These are phyloP conservation scores for Proisotoma minuta DNA, from an alignment of 2,888 invertebrate genomes.

Conservation along the genomic window DNA sequence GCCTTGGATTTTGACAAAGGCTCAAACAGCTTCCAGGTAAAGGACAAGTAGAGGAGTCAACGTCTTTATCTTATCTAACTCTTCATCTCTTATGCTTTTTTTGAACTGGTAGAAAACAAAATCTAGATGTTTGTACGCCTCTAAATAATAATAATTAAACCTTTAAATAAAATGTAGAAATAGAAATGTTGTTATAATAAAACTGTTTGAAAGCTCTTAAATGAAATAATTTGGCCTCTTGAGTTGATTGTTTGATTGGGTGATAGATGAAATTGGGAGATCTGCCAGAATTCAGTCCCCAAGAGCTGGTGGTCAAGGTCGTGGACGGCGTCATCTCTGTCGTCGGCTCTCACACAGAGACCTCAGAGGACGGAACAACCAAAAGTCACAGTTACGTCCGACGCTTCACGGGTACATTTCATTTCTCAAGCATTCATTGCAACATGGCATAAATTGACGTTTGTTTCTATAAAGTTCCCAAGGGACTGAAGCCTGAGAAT, in stretches of 20 bases:
- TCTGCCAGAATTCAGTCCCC: constrained; percentile 33
- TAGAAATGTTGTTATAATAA: background rate
- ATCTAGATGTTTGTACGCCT: too few species aligned
- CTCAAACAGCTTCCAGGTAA: constrained; percentile 32
- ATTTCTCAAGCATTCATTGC: too few species aligned
- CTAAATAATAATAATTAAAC: too few species aligned
- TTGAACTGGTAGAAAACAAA: too few species aligned
- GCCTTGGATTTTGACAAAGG: constrained; percentile 34
- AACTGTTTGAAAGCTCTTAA: background rate
- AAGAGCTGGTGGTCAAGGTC: constrained; percentile 32
- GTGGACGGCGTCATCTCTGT: constrained; percentile 31
- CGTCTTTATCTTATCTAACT: too few species aligned
- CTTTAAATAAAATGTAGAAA: too few species aligned
- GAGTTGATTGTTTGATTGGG: too few species aligned
- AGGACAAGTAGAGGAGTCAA: too few species aligned
- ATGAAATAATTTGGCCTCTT: too few species aligned
- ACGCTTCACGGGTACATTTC: constrained; percentile 22
- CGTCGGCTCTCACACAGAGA: constrained; percentile 27
- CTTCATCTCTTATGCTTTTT: too few species aligned
- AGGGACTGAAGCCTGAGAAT: constrained; percentile 26
- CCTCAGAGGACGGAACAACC: constrained; percentile 16
- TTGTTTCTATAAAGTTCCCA: constrained; percentile 15
- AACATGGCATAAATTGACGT: too few species aligned
- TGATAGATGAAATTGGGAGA: constrained; percentile 29
- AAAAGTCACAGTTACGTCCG: constrained; percentile 30